These are phyloP conservation scores for Collichthys lucidus DNA, from an alignment of 2,113 vertebrate species.

Conservation along the genomic window DNA sequence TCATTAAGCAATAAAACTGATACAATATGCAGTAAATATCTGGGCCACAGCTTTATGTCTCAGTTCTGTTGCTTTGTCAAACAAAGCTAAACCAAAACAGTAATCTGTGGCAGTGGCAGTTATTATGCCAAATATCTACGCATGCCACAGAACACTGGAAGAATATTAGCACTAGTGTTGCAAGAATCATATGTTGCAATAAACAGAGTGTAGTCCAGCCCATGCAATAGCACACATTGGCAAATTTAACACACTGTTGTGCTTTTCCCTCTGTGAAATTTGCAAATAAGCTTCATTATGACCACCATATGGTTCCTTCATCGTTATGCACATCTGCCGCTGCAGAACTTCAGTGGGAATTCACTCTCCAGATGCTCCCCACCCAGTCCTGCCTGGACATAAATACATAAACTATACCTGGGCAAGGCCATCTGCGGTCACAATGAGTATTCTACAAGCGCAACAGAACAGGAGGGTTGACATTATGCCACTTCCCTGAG, in stretches of 20 bases:
- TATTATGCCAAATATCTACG: background rate
- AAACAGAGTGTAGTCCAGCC: constrained; percentile 3
- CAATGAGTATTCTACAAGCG: constrained; percentile 51
- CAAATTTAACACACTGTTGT: constrained; percentile 31
- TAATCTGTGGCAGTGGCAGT: background rate
- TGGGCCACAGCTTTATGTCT: background rate
- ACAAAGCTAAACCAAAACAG: background rate
- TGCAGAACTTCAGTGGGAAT: constrained; percentile 44
- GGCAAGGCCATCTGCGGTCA: constrained; percentile 13
- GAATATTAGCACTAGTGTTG: background rate
- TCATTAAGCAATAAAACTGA: background rate
- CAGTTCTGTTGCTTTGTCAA: background rate
- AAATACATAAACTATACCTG: constrained; percentile 43
- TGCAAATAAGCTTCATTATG: constrained; percentile 57
- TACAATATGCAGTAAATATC: background rate
- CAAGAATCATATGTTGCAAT: constrained; percentile 5
- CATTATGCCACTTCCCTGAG: constrained; percentile 24
- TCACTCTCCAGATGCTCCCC: constrained; percentile 20
- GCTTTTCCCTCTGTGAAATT: constrained; percentile 32
- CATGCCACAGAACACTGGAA: background rate
- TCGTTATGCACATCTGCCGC: constrained; percentile 18
- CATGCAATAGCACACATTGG: constrained; percentile 7
- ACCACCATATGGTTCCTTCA: constrained; percentile 62
- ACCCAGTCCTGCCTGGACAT: constrained; percentile 21
- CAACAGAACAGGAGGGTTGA: constrained; percentile 40